Evolutionary conservation across 2,797 vertebrate genomes (phyloP).

Genomic region (Poeciliopsis turneri): DNA sequence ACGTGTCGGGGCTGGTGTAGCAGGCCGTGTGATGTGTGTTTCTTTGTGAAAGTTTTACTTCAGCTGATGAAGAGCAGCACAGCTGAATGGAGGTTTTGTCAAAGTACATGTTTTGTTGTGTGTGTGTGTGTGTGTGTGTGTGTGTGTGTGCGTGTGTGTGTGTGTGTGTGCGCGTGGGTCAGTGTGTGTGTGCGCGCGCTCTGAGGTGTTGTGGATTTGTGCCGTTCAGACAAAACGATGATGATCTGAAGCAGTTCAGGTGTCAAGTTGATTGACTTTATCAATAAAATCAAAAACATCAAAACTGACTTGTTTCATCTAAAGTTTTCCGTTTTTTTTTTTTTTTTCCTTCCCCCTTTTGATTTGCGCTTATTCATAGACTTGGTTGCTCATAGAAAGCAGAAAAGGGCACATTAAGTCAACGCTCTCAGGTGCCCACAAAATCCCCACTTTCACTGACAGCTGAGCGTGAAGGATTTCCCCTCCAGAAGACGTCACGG

Average conservation of each 20-base stretch:
- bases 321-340: background rate
- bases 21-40: slow-evolving; percentile 41
- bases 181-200: background rate
- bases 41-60: slow-evolving; percentile 42
- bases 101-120: background rate
- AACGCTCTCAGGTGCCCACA: slow-evolving; percentile 38
- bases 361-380: slow-evolving; percentile 16
- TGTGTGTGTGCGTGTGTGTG: background rate
- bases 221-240: slow-evolving; percentile 41
- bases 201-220: slow-evolving; percentile 10
- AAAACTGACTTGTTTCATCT: background rate
- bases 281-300: slow-evolving; percentile 65
- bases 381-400: slow-evolving; percentile 11
- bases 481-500: slow-evolving; percentile 59
- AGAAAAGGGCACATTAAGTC: slow-evolving; percentile 41
- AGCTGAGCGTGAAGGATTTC: slow-evolving; percentile 64
- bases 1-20: slow-evolving; percentile 57
- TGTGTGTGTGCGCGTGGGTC: background rate
- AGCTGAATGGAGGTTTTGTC: slow-evolving; percentile 28
- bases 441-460: slow-evolving; percentile 40
- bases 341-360: background rate
- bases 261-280: slow-evolving; percentile 65
- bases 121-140: background rate
- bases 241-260: slow-evolving; percentile 52
- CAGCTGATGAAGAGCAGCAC: slow-evolving; percentile 35